These are phyloP conservation scores for Dryobotodes eremita DNA, from an alignment of 2,888 invertebrate species.

Conservation along the genomic window DNA sequence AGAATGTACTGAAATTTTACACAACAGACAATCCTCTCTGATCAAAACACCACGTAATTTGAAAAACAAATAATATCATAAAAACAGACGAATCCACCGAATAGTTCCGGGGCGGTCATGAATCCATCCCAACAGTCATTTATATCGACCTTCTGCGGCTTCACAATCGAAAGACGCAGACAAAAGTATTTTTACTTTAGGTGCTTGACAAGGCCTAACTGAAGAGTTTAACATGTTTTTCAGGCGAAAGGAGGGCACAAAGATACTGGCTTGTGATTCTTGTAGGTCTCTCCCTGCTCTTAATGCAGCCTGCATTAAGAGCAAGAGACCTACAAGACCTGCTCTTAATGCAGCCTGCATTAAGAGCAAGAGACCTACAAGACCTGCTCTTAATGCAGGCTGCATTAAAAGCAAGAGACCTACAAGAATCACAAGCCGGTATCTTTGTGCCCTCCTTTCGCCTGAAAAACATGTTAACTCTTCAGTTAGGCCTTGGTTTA, in stretches of 20 bases:
- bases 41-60: constrained; percentile 8
- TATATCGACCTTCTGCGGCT: constrained; percentile 46
- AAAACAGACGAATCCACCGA: constrained; percentile 21
- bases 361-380: no score
- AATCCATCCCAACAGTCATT: constrained; percentile 40
- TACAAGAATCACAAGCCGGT: background rate
- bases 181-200: constrained; percentile 31
- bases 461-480: background rate
- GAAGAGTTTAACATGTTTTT: background rate
- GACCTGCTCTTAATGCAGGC: no score
- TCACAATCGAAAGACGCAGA: constrained; percentile 41
- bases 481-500: background rate
- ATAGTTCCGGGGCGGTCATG: constrained; percentile 32
- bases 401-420: background rate
- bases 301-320: background rate
- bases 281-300: background rate
- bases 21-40: background rate
- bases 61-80: constrained; percentile 25
- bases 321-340: no score
- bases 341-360: no score
- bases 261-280: background rate
- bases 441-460: background rate
- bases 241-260: background rate
- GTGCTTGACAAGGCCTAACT: no score
- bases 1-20: background rate